phyloP scores from a whole-genome alignment of 92 coral and sea anemone genomes.

The Bergia sp. region DNA sequence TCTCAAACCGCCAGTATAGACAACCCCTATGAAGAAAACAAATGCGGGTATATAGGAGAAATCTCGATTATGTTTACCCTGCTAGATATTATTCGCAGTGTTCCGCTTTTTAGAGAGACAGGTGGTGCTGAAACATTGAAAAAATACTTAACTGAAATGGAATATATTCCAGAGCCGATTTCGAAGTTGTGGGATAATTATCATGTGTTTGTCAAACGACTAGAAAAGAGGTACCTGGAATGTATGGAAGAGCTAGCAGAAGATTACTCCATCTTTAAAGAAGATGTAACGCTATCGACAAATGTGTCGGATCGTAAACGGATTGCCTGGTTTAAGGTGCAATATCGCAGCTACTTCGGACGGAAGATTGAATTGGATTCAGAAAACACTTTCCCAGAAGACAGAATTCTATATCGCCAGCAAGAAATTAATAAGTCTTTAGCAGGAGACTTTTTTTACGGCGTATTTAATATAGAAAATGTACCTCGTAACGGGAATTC shows the following conservation, averaged over 20 bases:
- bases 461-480: constrained; percentile 32
- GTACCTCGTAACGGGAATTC: neutral
- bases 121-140: constrained; percentile 23
- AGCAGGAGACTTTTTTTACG: constrained; percentile 50
- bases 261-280: constrained; percentile 44
- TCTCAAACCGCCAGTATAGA: constrained; percentile 9
- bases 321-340: constrained; percentile 37
- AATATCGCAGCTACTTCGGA: constrained; percentile 51
- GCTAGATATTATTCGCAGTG: constrained; percentile 39
- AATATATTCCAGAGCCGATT: constrained; percentile 21
- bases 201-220: constrained; percentile 9
- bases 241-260: constrained; percentile 52
- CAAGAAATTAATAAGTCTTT: constrained; percentile 40
- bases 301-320: neutral
- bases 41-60: constrained; percentile 29
- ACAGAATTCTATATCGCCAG: constrained; percentile 24
- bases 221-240: constrained; percentile 32
- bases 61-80: constrained; percentile 38
- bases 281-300: neutral
- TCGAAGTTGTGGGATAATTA: constrained; percentile 32
- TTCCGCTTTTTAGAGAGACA: constrained; percentile 6
- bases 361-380: neutral
- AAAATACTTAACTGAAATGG: constrained; percentile 21
- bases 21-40: constrained; percentile 8
- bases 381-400: neutral